These are phyloP conservation scores for Coracias cyanogaster DNA, from an alignment of 2,797 vertebrate species.

Conservation along the genomic window DNA sequence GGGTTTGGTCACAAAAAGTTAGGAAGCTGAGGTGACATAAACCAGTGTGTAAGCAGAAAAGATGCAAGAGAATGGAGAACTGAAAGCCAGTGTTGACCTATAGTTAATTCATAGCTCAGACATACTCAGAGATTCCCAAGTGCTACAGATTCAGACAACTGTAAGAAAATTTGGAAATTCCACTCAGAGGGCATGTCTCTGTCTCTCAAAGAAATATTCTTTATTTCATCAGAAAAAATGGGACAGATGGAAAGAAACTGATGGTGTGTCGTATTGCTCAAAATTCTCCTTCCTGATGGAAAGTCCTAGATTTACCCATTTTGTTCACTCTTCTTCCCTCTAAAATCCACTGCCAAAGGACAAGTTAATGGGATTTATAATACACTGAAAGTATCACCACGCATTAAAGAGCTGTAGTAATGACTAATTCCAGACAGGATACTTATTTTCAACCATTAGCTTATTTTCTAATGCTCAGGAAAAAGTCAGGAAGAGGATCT, in stretches of 20 bases:
- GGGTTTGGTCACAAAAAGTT: not conserved
- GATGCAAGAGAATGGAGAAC: not conserved
- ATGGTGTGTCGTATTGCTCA: not conserved
- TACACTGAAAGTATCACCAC: not conserved
- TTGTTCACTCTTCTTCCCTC: not conserved
- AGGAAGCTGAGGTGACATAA: rapidly evolving
- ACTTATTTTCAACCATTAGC: not conserved
- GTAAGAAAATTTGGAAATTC: not conserved
- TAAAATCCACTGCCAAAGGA: not conserved
- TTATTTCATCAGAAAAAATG: not conserved
- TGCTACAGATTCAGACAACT: not conserved
- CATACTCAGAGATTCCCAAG: not conserved
- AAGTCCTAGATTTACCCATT: not conserved
- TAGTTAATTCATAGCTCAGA: not conserved
- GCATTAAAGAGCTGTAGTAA: not conserved
- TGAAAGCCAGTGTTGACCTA: not conserved
- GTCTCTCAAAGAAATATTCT: not conserved
- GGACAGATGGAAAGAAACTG: not conserved
- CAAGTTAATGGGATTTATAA: slow-evolving; percentile 9
- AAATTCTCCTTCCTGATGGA: not conserved
- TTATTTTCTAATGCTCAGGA: not conserved
- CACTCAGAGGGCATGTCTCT: not conserved
- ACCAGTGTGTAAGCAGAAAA: not conserved
- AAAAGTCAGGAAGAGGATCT: not conserved
- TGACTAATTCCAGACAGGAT: not conserved